phyloP scores from a whole-genome alignment of 2,113 vertebrate genomes.

The Eretmochelys imbricata region DNA sequence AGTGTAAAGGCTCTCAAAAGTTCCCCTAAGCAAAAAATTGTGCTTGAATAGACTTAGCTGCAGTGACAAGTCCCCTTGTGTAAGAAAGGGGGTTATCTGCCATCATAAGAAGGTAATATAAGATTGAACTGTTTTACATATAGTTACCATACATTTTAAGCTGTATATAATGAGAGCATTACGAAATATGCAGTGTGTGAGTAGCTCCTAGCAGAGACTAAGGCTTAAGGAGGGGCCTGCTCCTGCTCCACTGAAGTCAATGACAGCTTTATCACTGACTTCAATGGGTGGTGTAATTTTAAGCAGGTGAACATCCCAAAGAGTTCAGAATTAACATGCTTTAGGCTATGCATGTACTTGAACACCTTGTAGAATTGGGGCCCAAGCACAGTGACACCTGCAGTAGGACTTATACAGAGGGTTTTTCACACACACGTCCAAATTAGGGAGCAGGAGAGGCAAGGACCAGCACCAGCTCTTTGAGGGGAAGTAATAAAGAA shows the following conservation, averaged over 20 bases:
- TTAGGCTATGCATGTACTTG: neutral
- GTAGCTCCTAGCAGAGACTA: neutral
- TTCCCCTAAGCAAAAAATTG: constrained; percentile 20
- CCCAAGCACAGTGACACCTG: neutral
- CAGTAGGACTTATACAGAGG: neutral
- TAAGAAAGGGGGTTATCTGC: constrained; percentile 27
- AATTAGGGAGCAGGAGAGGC: neutral
- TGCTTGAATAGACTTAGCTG: neutral
- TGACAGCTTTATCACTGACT: neutral
- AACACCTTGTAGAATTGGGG: neutral
- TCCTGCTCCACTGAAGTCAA: neutral
- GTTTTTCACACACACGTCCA: neutral
- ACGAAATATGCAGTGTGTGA: neutral
- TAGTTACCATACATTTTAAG: neutral
- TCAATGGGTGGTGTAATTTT: accelerated
- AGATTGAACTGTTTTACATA: neutral
- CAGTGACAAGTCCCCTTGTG: neutral
- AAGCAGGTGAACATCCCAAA: accelerated
- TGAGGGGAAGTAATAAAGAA: neutral
- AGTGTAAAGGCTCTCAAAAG: constrained; percentile 51
- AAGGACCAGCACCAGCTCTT: neutral
- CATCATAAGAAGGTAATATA: constrained; percentile 54
- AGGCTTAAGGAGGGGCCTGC: neutral
- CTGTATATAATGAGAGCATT: neutral
- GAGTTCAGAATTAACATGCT: neutral